Base-by-base conservation (phyloP, 2,113 vertebrate genomes). In the Ibidorhyncha struthersii region DNA sequence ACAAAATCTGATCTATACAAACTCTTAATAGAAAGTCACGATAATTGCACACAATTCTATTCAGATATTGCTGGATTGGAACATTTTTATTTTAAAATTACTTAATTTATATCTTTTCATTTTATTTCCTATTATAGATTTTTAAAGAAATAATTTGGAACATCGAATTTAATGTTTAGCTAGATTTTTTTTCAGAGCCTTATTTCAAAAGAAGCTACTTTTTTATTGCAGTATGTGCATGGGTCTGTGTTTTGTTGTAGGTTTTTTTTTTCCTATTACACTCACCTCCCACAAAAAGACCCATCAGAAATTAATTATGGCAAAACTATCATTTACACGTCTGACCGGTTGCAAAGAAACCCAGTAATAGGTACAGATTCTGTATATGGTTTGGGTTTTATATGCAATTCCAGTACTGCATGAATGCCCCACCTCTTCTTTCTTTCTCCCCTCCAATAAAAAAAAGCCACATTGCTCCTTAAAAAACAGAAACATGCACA, bases 1-100 rank as follows among this genome's bases (percentile, higher is more conserved):
- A 89, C n/a, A 89, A 90, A 83, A 95, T 83, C 76, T 77, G 23
- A 77, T 86, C 66, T 90, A 72, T 55, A 59, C 88, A 80, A 95
- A 80, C 58, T 50, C 27, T 86, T 86, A 80, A 95, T 47, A 77
- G 30, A 77, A 83, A 89, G 32, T 61, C 49, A 69, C 2, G 10
- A 91, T 86, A 70, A 94, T 45, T 86, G 81, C 45, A 86, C 20
- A 73, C 13, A 34, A 34, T 79, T 89, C 17, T 8, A 25, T 82
- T 76, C 70, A 72, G 45, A 72, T 77, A 90, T 49, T 80, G 82
- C 71, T 88, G 53, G 5, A 82, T 14, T 77, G 53, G 40, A 94
- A 82, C 26, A 72, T n/a, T 93, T 83, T 72, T 4, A 53, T 88
- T 91, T 86, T 69, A 58, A 90, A 89, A 77, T 69, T 13, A 49